These are phyloP conservation scores for Bambusicola thoracicus DNA, from an alignment of 2,113 vertebrate species.

Conservation along the genomic window DNA sequence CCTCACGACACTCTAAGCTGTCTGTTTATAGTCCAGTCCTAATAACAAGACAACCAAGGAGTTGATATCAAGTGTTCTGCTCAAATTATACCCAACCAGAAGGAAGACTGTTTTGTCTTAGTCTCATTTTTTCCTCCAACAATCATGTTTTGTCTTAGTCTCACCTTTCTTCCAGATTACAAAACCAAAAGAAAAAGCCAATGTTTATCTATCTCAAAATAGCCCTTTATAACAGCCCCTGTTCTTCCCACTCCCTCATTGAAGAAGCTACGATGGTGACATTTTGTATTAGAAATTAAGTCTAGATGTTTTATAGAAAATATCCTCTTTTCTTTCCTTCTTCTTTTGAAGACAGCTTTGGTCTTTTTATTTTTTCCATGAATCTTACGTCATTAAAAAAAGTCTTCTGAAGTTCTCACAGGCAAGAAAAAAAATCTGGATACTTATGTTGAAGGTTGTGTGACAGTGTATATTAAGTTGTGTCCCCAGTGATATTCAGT, in stretches of 20 bases:
- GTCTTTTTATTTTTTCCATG: not conserved
- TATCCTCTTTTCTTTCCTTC: not conserved
- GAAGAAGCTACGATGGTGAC: not conserved
- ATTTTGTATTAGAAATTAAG: not conserved
- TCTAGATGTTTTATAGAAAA: not conserved
- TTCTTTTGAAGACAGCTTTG: not conserved
- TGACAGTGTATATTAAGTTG: not conserved
- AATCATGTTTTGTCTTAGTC: not conserved
- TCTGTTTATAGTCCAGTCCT: not conserved
- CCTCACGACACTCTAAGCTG: not conserved
- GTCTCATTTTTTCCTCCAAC: not conserved
- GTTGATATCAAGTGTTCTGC: not conserved
- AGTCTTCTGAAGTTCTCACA: not conserved
- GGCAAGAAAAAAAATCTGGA: not conserved
- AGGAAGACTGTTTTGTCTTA: not conserved
- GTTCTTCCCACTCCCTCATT: not conserved
- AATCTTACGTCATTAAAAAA: not conserved
- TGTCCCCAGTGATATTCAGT: slow-evolving; percentile 21
- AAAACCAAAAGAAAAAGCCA: not conserved
- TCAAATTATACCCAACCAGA: not conserved
- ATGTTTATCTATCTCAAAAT: not conserved
- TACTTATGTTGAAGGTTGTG: not conserved
- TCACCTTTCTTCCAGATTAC: not conserved
- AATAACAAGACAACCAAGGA: not conserved
- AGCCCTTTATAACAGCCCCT: not conserved